A percentile compares a stretch with the other conserved stretches of the same genome.
phyloP scores from a whole-genome alignment of 2,113 vertebrate species.

The Python bivittatus region DNA sequence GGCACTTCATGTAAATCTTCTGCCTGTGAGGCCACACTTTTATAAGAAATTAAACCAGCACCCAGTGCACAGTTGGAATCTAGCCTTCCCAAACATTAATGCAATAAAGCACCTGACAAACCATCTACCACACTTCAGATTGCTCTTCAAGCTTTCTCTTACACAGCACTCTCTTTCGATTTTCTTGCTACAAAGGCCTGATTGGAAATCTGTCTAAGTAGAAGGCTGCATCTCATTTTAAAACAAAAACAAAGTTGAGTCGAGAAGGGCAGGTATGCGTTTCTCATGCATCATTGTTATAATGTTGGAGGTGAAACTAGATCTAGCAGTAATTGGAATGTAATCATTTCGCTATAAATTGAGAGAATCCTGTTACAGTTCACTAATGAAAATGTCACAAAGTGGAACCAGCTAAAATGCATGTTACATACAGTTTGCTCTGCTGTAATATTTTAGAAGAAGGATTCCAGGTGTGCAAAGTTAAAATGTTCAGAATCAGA shows the following conservation, averaged over 20 bases:
- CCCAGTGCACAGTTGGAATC: accelerated
- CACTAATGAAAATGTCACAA: constrained; percentile 5
- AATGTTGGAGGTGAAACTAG: background rate
- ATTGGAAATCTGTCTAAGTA: constrained; percentile 14
- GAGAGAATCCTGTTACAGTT: background rate
- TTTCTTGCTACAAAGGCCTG: background rate
- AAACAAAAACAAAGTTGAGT: background rate
- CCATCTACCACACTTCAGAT: constrained; percentile 8
- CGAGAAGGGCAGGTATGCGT: background rate
- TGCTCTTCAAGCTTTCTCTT: constrained; percentile 11
- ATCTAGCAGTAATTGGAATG: background rate
- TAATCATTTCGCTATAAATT: background rate
- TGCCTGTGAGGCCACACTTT: constrained; percentile 18
- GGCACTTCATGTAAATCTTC: constrained; percentile 47
- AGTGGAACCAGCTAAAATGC: background rate
- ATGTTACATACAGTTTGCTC: background rate
- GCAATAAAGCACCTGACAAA: constrained; percentile 36
- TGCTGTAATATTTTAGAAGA: background rate
- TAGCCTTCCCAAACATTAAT: constrained; percentile 29
- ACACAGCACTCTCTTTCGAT: constrained; percentile 1
- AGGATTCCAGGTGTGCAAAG: background rate
- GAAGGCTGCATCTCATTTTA: background rate
- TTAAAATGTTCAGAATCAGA: background rate
- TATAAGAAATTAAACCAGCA: constrained; percentile 27
- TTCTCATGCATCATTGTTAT: background rate